These are phyloP conservation scores for Brachyhypopomus gauderio DNA, from an alignment of 2,113 vertebrate species.

Conservation along the genomic window DNA sequence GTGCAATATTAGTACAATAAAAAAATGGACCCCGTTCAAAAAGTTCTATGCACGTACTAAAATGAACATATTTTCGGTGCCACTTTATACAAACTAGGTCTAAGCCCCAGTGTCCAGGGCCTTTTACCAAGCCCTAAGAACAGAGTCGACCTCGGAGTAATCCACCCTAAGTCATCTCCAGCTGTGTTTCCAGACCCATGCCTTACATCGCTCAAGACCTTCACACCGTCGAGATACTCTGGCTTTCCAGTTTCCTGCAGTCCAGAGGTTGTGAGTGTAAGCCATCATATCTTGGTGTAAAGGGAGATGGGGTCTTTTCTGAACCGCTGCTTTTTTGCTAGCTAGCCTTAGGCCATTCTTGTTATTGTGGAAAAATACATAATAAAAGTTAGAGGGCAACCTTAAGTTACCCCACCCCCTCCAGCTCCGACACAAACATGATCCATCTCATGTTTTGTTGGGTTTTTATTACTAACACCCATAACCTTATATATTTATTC, in stretches of 20 bases:
- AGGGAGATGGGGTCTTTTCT: background rate
- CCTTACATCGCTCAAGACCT: background rate
- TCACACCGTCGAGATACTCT: background rate
- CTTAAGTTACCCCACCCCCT: no score
- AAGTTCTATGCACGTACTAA: no score
- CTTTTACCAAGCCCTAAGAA: background rate
- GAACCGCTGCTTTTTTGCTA: background rate
- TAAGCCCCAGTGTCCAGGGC: background rate
- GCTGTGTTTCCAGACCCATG: background rate
- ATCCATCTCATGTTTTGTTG: background rate
- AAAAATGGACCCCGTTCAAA: no score
- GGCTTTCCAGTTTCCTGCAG: background rate
- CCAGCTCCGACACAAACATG: background rate
- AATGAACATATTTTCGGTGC: no score
- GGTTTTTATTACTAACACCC: slow-evolving; percentile 35
- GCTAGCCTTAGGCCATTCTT: slow-evolving; percentile 21
- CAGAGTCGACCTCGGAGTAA: background rate
- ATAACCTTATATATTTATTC: slow-evolving; percentile 50
- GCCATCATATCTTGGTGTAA: slow-evolving; percentile 18
- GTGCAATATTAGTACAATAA: no score
- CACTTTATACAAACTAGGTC: background rate
- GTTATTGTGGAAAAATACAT: slow-evolving; percentile 44
- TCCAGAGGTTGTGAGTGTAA: background rate
- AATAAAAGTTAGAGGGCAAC: slow-evolving; percentile 29
- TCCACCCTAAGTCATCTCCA: background rate